These are phyloP conservation scores for Muscina levida DNA, from an alignment of 2,888 invertebrate species.

Conservation along the genomic window DNA sequence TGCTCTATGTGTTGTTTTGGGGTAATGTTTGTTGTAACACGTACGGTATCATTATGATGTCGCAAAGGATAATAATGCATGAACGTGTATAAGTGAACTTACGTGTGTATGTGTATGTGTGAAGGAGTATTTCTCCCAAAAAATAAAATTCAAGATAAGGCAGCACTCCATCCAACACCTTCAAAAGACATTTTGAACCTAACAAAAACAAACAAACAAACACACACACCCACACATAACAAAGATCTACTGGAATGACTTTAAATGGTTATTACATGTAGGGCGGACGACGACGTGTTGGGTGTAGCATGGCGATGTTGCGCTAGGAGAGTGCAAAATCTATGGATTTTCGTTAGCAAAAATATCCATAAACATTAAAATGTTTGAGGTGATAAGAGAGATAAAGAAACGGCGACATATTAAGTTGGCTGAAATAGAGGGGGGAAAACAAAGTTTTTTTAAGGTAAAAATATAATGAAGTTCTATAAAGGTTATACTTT, in stretches of 20 bases:
- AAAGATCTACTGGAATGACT: conserved; percentile 24
- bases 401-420: conserved; percentile 16
- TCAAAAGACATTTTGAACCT: conserved; percentile 53
- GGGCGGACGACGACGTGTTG: background rate
- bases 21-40: conserved; percentile 56
- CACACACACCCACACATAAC: too few relatives aligned
- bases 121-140: background rate
- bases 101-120: conserved; percentile 27
- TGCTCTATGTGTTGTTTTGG: conserved; percentile 43
- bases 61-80: conserved; percentile 63
- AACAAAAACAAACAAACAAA: too few relatives aligned
- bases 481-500: background rate
- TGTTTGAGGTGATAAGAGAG: conserved; percentile 38
- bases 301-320: background rate
- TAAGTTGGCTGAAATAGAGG: background rate
- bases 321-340: conserved; percentile 2
- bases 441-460: too few relatives aligned
- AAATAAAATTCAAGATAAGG: conserved; percentile 1
- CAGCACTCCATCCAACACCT: background rate
- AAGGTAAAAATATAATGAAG: background rate
- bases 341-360: conserved; percentile 21
- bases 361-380: conserved; percentile 40
- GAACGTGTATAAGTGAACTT: conserved; percentile 13
- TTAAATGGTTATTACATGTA: conserved; percentile 29
- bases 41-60: conserved; percentile 62